These are phyloP conservation scores for Apocrypta bakeri DNA, from an alignment of 1,140 invertebrate genomes.

Conservation along the genomic window DNA sequence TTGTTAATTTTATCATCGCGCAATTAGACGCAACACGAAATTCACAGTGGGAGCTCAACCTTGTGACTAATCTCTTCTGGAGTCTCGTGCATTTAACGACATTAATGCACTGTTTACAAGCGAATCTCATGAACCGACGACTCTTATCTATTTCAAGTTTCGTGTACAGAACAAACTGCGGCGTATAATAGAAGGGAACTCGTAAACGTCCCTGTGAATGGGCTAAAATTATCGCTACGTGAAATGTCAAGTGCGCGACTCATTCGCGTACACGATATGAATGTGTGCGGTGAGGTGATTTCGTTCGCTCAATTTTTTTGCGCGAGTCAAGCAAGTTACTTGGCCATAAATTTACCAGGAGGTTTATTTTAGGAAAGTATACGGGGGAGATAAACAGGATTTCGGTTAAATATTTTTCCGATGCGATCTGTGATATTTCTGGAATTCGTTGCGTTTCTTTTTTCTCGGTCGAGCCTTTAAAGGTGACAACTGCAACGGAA, in stretches of 20 bases:
- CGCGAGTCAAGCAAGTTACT: slow-evolving; percentile 33
- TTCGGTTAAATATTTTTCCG: not conserved
- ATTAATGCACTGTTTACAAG: slow-evolving; percentile 43
- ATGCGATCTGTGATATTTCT: not conserved
- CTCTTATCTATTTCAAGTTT: slow-evolving; percentile 30
- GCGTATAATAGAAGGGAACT: slow-evolving; percentile 44
- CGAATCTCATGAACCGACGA: slow-evolving; percentile 27
- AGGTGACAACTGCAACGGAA: too few relatives aligned
- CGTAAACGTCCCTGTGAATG: slow-evolving; percentile 61
- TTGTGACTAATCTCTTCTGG: not conserved
- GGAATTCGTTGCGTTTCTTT: not conserved
- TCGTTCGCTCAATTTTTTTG: slow-evolving; percentile 31
- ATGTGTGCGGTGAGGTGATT: slow-evolving; percentile 3
- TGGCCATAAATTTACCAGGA: not conserved
- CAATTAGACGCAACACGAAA: too few relatives aligned
- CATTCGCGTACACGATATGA: slow-evolving; percentile 51
- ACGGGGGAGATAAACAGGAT: not conserved
- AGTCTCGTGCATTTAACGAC: not conserved
- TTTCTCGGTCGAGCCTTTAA: not conserved
- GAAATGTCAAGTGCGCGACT: slow-evolving; percentile 62
- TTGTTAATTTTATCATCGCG: too few relatives aligned
- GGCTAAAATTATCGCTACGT: slow-evolving; percentile 61
- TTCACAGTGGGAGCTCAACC: not conserved
- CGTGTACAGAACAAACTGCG: slow-evolving; percentile 53
- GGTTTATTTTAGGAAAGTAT: slow-evolving; percentile 36